Percentiles rank a stretch among this genome's conserved stretches.
Conservation (phyloP, 30 jellyfish, hydroid and myxozoan genomes). For the Nemopilema nomurai region DNA sequence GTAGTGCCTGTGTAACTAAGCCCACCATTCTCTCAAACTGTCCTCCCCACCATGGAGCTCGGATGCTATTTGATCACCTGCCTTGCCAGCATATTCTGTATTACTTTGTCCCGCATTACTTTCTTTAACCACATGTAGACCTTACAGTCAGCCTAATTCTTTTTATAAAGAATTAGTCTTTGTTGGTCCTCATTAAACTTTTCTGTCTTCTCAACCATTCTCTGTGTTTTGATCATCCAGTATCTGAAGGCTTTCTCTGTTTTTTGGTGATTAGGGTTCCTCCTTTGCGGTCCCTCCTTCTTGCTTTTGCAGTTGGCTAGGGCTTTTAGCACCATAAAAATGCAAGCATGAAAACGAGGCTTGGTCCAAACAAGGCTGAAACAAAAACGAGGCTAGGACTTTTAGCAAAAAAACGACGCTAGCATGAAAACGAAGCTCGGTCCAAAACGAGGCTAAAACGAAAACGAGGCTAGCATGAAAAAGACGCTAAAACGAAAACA, state of each 20-base stretch:
- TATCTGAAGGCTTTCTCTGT: neutral
- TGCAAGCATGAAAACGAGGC: no score
- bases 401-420: no score
- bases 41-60: slow-evolving; percentile 85
- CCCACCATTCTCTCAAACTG: no score
- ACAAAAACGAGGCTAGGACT: no score
- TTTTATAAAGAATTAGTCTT: slow-evolving; percentile 8
- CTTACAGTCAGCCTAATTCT: slow-evolving; percentile 6
- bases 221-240: slow-evolving; percentile 9
- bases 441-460: no score
- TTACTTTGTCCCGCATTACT: no score
- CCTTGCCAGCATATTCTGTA: slow-evolving; percentile 43
- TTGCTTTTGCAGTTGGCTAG: neutral
- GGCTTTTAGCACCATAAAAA: neutral
- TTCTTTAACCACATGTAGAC: slow-evolving; percentile 62
- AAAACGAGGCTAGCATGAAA: no score
- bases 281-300: neutral
- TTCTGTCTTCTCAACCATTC: no score
- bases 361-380: no score
- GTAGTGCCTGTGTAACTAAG: no score
- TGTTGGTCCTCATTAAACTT: slow-evolving; percentile 11
- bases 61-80: slow-evolving; percentile 57
- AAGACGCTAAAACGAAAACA: no score
- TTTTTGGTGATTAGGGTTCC: slow-evolving; percentile 46
- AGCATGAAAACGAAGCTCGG: no score